Base-by-base conservation (phyloP, 2,888 invertebrate genomes). In the Arge pagana region DNA sequence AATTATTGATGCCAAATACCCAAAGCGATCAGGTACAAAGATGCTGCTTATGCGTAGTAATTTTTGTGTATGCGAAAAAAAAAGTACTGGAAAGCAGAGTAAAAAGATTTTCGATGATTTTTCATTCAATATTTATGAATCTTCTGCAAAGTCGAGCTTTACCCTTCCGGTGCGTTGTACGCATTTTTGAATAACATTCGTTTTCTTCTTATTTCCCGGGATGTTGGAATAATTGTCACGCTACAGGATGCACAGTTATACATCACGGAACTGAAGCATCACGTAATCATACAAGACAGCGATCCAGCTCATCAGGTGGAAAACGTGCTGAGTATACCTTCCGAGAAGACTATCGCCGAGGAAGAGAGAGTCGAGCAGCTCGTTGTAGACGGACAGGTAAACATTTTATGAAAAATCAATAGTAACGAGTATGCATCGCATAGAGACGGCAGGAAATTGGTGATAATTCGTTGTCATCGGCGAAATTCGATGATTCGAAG, bases 191-290 rank as follows among this genome's bases (percentile, higher is more conserved):
- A n/a, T n/a, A n/a, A n/a, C n/a, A n/a, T n/a, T n/a, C n/a, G 26
- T 10, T 18, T 18, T 50, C 26, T 52, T 28, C n/a, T 33, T 49
- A 3, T 19, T 16, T 35, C 31, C 45, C 18, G 10, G 30, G 16
- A 48, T 15, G 39, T 48, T 15, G 21, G 21, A 51, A 16, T 16
- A 37, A 19, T 11, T 23, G n/a, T 10, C 13, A 40, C 19, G 10
- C 16, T 41, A 26, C 45, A 45, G 45, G 77, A 79, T 50, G 75
- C 78, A 0, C 80, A 80, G 57, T 62, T 82, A 48, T 82, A 81
- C 59, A 80, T 82, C 13, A 77, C 81, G 0, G 82, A 81, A 55
- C 61, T 80, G 4, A 80, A 80, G 58, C 76, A 80, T 45, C 81
- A 81, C 54, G 79, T 82, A 31, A 75, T 82, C 28, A 78, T 81